These are phyloP conservation scores for Centrocercus urophasianus DNA, from an alignment of 2,113 vertebrate species.

Conservation along the genomic window DNA sequence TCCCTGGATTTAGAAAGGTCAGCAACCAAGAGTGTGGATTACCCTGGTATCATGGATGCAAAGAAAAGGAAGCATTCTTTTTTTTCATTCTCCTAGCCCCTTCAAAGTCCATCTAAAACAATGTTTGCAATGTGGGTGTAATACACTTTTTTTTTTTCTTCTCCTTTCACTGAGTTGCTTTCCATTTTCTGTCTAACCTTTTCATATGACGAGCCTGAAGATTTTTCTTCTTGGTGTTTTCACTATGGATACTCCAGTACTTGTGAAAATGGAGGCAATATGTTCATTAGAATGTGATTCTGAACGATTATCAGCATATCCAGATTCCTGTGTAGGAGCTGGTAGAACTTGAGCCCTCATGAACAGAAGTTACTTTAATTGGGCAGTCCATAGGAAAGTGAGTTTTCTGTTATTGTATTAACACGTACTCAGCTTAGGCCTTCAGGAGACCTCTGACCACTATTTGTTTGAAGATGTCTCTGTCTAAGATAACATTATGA, in stretches of 20 bases:
- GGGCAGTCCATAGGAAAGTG: background rate
- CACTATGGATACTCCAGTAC: background rate
- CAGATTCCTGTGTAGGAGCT: background rate
- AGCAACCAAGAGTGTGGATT: background rate
- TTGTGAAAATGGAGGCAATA: background rate
- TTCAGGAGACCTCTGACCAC: background rate
- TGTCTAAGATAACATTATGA: background rate
- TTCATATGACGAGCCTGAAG: background rate
- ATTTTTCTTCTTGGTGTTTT: background rate
- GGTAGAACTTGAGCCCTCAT: background rate
- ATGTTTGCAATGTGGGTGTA: background rate
- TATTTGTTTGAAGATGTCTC: conserved; percentile 6
- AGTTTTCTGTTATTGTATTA: background rate
- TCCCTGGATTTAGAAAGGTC: background rate
- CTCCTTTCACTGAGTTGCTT: background rate
- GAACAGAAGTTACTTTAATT: background rate
- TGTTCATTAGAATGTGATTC: background rate
- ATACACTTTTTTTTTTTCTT: background rate
- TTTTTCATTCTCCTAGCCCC: background rate
- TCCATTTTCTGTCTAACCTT: background rate
- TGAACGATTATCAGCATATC: background rate
- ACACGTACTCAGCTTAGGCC: background rate
- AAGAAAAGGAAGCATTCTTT: background rate
- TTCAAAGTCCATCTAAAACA: background rate
- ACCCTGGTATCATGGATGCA: background rate